phyloP scores from a whole-genome alignment of 2,113 vertebrate species.

The Pardalotus punctatus region DNA sequence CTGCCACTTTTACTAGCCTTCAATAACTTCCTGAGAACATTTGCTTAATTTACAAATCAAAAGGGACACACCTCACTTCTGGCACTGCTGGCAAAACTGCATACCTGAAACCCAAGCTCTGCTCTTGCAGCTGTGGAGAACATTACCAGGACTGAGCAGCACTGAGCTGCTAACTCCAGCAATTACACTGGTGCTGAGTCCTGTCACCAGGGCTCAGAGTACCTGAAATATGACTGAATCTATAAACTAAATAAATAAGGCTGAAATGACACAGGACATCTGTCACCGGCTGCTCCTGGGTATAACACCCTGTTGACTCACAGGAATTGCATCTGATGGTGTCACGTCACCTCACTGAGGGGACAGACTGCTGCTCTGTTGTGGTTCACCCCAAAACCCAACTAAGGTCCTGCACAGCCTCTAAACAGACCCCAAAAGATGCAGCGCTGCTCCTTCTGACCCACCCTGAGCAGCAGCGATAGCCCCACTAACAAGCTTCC shows the following conservation, averaged over 20 bases:
- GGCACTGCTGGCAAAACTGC: background rate
- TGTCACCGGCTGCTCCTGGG: background rate
- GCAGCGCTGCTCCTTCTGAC: background rate
- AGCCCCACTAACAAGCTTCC: background rate
- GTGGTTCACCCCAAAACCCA: background rate
- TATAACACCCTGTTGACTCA: background rate
- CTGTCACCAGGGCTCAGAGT: background rate
- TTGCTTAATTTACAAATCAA: conserved; percentile 6
- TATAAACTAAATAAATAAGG: background rate
- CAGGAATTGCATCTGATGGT: background rate
- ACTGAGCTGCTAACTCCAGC: background rate
- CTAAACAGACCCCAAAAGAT: background rate
- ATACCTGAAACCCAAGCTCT: background rate
- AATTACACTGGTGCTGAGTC: background rate
- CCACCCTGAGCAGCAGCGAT: background rate
- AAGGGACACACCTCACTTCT: background rate
- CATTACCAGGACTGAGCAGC: background rate
- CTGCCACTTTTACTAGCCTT: background rate
- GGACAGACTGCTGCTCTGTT: background rate
- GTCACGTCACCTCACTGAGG: rapidly evolving
- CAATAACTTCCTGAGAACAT: background rate
- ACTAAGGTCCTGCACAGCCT: rapidly evolving
- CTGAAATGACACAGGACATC: background rate
- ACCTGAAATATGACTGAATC: background rate
- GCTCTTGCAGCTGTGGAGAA: background rate